Evolutionary conservation across 1,140 invertebrate genomes (phyloP).

Genomic region (Thrips palmi): DNA sequence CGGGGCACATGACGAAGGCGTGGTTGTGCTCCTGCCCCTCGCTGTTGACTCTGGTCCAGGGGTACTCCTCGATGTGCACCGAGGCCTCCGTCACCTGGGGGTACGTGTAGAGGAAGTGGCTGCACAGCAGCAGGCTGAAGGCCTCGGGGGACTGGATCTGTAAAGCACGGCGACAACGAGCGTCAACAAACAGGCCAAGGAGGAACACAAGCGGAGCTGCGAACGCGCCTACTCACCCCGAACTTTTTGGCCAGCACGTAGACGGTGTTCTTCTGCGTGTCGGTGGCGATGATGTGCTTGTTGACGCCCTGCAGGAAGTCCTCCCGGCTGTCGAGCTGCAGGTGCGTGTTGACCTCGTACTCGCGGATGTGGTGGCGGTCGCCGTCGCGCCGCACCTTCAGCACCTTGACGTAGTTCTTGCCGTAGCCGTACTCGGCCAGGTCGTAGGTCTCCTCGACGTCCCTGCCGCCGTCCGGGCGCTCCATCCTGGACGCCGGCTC

Average conservation of each 20-base stretch:
- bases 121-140: conserved; percentile 45
- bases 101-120: conserved; percentile 53
- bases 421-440: too few species aligned
- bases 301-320: conserved; percentile 47
- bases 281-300: conserved; percentile 54
- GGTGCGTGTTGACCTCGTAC: conserved; percentile 48
- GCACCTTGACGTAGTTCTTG: conserved; percentile 49
- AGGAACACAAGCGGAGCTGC: too few species aligned
- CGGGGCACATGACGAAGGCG: conserved; percentile 47
- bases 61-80: conserved; percentile 46
- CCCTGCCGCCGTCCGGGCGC: too few species aligned
- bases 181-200: too few species aligned
- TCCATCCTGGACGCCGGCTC: too few species aligned
- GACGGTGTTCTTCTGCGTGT: conserved; percentile 68
- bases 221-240: conserved; percentile 26
- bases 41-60: conserved; percentile 47
- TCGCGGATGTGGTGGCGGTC: conserved; percentile 45
- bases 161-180: too few species aligned
- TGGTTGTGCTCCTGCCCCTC: conserved; percentile 42
- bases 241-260: conserved; percentile 56
- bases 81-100: conserved; percentile 44
- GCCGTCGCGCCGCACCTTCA: conserved; percentile 43
- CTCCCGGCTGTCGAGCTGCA: conserved; percentile 43
- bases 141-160: conserved; percentile 46
- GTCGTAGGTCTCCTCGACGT: too few species aligned